Conservation (phyloP, 2,888 invertebrate genomes). For the Enchytraeus crypticus region DNA sequence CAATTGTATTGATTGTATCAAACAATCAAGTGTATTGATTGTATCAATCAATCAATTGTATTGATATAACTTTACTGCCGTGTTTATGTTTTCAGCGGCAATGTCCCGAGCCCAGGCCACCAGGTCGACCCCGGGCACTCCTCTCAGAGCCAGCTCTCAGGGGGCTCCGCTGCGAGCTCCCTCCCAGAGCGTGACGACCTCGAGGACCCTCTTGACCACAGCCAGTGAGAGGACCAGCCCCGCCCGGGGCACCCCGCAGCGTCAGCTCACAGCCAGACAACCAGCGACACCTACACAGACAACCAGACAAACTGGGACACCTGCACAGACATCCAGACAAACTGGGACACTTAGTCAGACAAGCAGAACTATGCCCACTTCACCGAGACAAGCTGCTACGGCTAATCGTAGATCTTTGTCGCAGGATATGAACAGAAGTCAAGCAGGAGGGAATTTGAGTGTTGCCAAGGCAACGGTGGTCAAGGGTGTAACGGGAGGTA, state of each 20-base stretch:
- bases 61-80: too few relatives aligned
- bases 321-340: background rate
- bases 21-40: too few relatives aligned
- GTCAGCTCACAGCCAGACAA: background rate
- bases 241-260: background rate
- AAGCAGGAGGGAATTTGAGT: background rate
- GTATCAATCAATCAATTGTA: too few relatives aligned
- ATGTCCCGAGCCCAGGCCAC: too few relatives aligned
- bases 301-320: background rate
- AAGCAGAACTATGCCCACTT: background rate
- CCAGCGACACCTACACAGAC: background rate
- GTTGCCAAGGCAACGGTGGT: background rate
- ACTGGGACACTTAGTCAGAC: background rate
- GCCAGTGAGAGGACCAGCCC: background rate
- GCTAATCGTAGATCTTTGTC: background rate
- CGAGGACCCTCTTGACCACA: background rate
- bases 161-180: too few relatives aligned
- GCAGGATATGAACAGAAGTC: background rate
- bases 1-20: too few relatives aligned
- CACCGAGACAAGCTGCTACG: too few relatives aligned
- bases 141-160: too few relatives aligned
- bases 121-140: too few relatives aligned
- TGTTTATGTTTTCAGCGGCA: too few relatives aligned
- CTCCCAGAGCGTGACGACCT: background rate
- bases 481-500: background rate